Evolutionary conservation across 2,888 invertebrate species (phyloP).

Genomic region (Crioceris asparagi): DNA sequence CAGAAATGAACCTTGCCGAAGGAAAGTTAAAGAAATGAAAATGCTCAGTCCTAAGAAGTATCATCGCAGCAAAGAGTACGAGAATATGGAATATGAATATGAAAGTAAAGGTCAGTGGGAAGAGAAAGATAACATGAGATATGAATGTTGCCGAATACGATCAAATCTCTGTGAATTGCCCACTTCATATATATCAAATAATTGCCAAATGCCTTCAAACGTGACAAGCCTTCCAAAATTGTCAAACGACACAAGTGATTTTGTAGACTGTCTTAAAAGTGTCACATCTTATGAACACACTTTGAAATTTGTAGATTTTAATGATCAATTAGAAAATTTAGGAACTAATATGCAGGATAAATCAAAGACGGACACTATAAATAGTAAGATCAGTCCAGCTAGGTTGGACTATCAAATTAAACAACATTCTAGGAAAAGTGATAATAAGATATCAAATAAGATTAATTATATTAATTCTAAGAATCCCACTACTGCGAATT

Average conservation of each 20-base stretch:
- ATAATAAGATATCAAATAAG: conserved; percentile 9
- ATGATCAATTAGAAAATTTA: conserved; percentile 19
- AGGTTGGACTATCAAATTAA: conserved; percentile 11
- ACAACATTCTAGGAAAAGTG: conserved; percentile 7
- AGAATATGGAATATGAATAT: conserved; percentile 35
- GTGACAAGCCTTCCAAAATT: conserved; percentile 21
- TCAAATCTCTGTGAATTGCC: conserved; percentile 35
- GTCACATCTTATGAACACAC: conserved; percentile 27
- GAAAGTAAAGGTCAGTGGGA: conserved; percentile 27
- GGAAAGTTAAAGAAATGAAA: conserved; percentile 35
- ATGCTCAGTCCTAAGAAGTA: conserved; percentile 30
- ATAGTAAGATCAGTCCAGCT: conserved; percentile 10
- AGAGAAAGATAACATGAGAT: conserved; percentile 22
- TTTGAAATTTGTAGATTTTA: conserved; percentile 22
- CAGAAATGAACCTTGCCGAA: conserved; percentile 27
- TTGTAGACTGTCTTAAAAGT: conserved; percentile 26
- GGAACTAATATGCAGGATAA: conserved; percentile 21
- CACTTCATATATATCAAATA: conserved; percentile 37
- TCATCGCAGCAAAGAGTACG: conserved; percentile 30
- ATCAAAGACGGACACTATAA: conserved; percentile 8
- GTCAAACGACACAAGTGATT: conserved; percentile 22
- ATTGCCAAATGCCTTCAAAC: conserved; percentile 27
- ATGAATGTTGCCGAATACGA: conserved; percentile 28
- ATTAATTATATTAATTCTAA: too few relatives aligned
- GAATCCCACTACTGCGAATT: conserved; percentile 1